Percentiles rank a stretch among this genome's conserved stretches.
These are phyloP conservation scores for Temnopleurus reevesii DNA, from an alignment of 53 echinoderm and acorn worm species.

Conservation along the genomic window DNA sequence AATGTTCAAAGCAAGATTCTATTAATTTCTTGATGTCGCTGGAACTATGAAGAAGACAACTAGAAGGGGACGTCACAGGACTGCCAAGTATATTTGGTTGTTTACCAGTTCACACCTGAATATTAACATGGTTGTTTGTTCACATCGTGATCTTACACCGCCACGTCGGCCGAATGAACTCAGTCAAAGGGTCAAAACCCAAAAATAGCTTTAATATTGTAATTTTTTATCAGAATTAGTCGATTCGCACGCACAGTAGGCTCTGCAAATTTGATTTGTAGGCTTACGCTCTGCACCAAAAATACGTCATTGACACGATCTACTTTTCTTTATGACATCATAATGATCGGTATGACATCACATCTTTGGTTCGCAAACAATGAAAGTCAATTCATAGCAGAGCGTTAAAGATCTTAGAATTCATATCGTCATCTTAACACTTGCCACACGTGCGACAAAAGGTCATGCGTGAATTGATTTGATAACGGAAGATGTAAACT, in stretches of 20 bases:
- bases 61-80: too few species aligned
- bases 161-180: neutral
- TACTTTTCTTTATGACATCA: slow-evolving; percentile 33
- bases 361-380: neutral
- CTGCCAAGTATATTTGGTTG: too few species aligned
- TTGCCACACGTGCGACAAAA: neutral
- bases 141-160: too few species aligned
- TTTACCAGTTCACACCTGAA: too few species aligned
- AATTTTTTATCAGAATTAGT: slow-evolving; percentile 26
- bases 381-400: slow-evolving; percentile 12
- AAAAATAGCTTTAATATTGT: slow-evolving; percentile 24
- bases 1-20: too few species aligned
- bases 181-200: slow-evolving; percentile 7
- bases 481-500: slow-evolving; percentile 22
- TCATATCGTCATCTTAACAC: neutral
- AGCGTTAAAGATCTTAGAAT: neutral
- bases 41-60: too few species aligned
- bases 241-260: slow-evolving; percentile 28
- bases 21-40: too few species aligned
- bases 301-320: slow-evolving; percentile 38
- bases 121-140: too few species aligned
- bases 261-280: slow-evolving; percentile 9
- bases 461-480: slow-evolving; percentile 38
- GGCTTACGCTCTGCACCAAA: neutral
- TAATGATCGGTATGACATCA: slow-evolving; percentile 40